Evolutionary conservation across 2,888 invertebrate species (phyloP), one percentile per base, ranked within the genome.

Genomic region (Epiblema foenella): DNA sequence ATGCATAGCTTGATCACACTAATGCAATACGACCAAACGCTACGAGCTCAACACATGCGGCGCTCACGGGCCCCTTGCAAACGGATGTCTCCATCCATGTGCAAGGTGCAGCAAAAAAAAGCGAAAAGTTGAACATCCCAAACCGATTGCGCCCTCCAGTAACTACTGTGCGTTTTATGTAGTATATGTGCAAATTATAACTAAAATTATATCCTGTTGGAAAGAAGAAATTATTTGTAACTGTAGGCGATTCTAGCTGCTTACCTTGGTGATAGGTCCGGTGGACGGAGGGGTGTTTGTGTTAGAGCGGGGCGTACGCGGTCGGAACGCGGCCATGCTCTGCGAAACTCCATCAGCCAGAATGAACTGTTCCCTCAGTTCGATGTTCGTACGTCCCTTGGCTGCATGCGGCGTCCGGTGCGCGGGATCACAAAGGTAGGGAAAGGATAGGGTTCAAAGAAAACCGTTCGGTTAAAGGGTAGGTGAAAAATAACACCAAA

Each of bases 361-460:
- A 93, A 99, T 98, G 95, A 99, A 99, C 95, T 99, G 98, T 94
- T 99, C 99, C 89, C 99, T 96, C 89, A 99, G 96, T 95, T 99
- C 99, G 95, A 99, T 98, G 96, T 99, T 99, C 94, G 99, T 99
- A 94, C 99, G 97, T 95, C 99, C 99, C 95, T 99, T 99, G 95
- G 99, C 99, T 99, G 94, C 91, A 95, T 93, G 94, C 94, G 91
- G 91, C 91, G 91, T 92, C 93, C 92, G 85, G 89, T 90, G 90
- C 87, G 88, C 79, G 83, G 89, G 88, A 84, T 86, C 77, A 84
- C 85, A 86, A 86, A 85, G 84, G 79, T 59, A 74, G 84, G 88
- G 84, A 75, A 58, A 76, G 84, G 85, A 79, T 57, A 75, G 80
- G 88, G 84, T 72, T 74, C 77, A 88, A 91, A 88, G 81, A 87